Conservation (phyloP, 30 jellyfish, hydroid and myxozoan species). For the Cassiopea xamachana region DNA sequence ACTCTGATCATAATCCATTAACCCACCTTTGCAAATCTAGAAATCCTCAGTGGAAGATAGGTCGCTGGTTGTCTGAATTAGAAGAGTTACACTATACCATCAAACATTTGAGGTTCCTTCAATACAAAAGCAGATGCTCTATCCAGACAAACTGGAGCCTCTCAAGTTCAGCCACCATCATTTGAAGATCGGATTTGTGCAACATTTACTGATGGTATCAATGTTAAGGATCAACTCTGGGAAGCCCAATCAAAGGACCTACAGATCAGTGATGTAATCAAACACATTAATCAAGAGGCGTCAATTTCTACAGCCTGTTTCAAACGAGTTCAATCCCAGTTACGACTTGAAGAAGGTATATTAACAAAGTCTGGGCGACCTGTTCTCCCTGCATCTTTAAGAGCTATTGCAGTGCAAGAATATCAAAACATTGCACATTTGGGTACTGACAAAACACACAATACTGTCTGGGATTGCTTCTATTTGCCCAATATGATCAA, state of each 20-base stretch:
- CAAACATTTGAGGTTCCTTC: background rate
- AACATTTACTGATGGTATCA: background rate
- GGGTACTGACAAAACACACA: constrained; percentile 7
- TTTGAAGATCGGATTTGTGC: constrained; percentile 42
- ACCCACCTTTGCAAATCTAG: constrained; percentile 23
- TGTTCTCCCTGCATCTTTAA: constrained; percentile 45
- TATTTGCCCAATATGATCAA: constrained; percentile 55
- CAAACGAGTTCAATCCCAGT: constrained; percentile 25
- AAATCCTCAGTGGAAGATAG: constrained; percentile 31
- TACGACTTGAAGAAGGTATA: constrained; percentile 28
- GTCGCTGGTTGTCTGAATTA: constrained; percentile 27
- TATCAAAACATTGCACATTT: constrained; percentile 35
- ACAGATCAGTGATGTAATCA: background rate
- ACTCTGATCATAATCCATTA: constrained; percentile 50
- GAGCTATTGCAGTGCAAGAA: background rate
- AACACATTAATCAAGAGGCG: background rate
- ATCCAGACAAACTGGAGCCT: constrained; percentile 28
- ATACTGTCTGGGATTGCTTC: constrained; percentile 3
- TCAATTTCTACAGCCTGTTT: background rate
- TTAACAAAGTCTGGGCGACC: constrained; percentile 53
- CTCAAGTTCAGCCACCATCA: background rate
- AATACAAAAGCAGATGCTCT: constrained; percentile 47
- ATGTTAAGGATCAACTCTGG: background rate
- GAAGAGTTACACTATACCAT: background rate
- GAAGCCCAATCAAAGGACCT: background rate